A percentile compares a stretch with the other conserved stretches of the same genome.
These are phyloP conservation scores for Zosterops borbonicus DNA, from an alignment of 2,113 vertebrate genomes.

Conservation along the genomic window DNA sequence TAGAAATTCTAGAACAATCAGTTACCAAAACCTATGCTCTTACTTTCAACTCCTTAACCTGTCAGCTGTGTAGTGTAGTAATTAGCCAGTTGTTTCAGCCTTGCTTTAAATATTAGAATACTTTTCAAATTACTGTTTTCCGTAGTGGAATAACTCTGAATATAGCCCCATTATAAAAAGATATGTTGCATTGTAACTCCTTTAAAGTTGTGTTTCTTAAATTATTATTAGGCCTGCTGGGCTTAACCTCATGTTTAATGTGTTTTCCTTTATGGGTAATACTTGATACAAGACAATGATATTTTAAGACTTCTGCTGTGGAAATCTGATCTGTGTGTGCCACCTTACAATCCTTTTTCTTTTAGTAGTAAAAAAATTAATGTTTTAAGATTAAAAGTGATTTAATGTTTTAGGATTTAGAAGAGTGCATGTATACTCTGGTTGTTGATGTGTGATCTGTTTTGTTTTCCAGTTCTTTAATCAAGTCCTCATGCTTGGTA, in stretches of 20 bases:
- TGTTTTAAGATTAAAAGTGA: background rate
- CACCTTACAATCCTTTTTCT: rapidly evolving
- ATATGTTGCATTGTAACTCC: background rate
- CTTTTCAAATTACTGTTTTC: background rate
- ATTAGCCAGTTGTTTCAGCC: background rate
- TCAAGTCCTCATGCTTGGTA: conserved; percentile 98
- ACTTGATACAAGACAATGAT: background rate
- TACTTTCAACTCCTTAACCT: background rate
- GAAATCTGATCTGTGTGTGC: background rate
- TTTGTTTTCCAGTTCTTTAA: conserved; percentile 90
- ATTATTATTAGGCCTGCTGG: background rate
- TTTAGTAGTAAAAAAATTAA: background rate
- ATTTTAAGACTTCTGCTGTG: background rate
- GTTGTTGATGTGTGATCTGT: background rate
- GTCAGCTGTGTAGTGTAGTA: background rate
- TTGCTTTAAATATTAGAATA: background rate
- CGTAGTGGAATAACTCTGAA: background rate
- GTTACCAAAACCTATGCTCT: background rate
- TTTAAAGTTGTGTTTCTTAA: background rate
- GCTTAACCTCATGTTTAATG: background rate
- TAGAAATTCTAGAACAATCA: background rate
- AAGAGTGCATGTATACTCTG: background rate
- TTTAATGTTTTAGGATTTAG: background rate
- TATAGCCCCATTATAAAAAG: background rate
- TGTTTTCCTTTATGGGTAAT: background rate